Evolutionary conservation across 2,113 vertebrate species (phyloP).

Genomic region (Alexandromys fortis): DNA sequence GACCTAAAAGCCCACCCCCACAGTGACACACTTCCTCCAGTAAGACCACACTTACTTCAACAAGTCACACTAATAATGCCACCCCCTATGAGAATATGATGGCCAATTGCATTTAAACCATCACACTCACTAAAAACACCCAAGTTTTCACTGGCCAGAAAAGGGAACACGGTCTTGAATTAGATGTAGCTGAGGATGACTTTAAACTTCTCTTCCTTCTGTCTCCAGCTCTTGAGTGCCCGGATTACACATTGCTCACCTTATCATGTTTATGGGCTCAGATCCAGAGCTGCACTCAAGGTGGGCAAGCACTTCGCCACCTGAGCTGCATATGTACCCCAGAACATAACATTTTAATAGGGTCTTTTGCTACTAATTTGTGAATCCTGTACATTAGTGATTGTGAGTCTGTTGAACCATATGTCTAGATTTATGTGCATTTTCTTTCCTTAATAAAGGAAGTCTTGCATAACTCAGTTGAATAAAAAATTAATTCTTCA

Average conservation of each 20-base stretch:
- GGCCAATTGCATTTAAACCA: background rate
- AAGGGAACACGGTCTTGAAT: background rate
- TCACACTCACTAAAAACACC: background rate
- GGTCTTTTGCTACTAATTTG: background rate
- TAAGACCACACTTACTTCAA: no score
- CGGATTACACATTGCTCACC: no score
- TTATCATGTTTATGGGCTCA: background rate
- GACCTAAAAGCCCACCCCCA: no score
- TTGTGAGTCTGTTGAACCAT: background rate
- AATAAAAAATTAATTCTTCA: slow-evolving; percentile 13
- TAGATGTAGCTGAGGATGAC: background rate
- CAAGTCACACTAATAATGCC: no score
- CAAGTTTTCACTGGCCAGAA: background rate
- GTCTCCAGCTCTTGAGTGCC: background rate
- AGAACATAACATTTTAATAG: background rate
- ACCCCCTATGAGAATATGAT: no score
- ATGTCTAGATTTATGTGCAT: background rate
- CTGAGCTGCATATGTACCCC: background rate
- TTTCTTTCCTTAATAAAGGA: no score
- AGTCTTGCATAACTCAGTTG: background rate
- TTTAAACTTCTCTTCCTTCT: background rate
- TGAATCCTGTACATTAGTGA: background rate
- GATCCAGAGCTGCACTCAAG: background rate
- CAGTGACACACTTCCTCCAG: no score
- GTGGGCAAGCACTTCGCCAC: background rate